These are phyloP conservation scores for Hypolimnas misippus DNA, from an alignment of 2,888 invertebrate genomes.

Conservation along the genomic window DNA sequence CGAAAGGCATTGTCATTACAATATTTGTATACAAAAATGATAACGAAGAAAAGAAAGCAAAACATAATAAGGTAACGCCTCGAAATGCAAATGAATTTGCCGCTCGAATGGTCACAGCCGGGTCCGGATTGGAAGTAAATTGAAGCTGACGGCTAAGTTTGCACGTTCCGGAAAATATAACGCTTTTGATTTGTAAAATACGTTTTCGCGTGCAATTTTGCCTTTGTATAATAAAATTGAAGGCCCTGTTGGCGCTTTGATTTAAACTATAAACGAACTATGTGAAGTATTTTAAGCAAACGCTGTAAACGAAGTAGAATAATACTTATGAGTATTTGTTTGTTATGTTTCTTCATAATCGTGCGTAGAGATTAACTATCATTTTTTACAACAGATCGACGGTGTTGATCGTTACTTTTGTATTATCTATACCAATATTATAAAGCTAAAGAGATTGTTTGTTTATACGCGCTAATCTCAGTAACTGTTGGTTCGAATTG, in stretches of 20 bases:
- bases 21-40: constrained; percentile 35
- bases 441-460: too few species aligned
- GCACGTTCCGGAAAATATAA: constrained; percentile 60
- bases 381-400: too few species aligned
- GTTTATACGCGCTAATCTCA: too few species aligned
- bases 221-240: constrained; percentile 4
- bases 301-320: too few species aligned
- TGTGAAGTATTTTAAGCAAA: background rate
- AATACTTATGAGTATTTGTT: too few species aligned
- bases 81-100: constrained; percentile 73
- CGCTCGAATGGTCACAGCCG: constrained; percentile 50
- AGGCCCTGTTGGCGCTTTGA: background rate
- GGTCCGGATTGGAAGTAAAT: constrained; percentile 60
- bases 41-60: constrained; percentile 43
- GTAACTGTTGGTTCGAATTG: too few species aligned
- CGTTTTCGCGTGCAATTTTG: constrained; percentile 16
- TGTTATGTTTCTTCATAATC: too few species aligned
- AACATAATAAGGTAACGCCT: constrained; percentile 69
- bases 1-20: too few species aligned
- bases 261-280: background rate
- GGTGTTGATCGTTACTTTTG: too few species aligned
- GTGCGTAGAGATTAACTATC: too few species aligned
- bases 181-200: constrained; percentile 32
- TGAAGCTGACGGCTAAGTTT: constrained; percentile 62
- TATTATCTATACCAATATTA: too few species aligned